Percentiles rank a stretch among this genome's conserved stretches.
Evolutionary conservation across 2,888 invertebrate genomes (phyloP).

Genomic region (Elegia similella): DNA sequence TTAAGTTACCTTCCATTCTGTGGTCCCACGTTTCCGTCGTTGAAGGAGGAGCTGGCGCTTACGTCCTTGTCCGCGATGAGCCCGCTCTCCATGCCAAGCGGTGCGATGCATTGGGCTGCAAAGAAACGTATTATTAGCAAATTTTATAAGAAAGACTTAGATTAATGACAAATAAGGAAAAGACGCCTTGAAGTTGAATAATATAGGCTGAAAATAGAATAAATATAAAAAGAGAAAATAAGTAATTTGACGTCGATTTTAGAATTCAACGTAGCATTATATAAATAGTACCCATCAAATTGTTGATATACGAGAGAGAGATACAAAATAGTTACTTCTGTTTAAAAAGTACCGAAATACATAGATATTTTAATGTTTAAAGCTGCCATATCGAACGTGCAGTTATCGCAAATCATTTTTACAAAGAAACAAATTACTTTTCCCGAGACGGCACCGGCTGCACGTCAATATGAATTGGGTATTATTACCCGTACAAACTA

Average conservation of each 20-base stretch:
- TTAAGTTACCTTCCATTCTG: slow-evolving; percentile 91
- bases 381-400: neutral
- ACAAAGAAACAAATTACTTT: neutral
- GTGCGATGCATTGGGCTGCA: slow-evolving; percentile 89
- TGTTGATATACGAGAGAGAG: too few relatives aligned
- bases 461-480: slow-evolving; percentile 8
- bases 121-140: neutral
- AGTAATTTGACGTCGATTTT: too few relatives aligned
- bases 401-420: neutral
- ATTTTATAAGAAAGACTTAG: too few relatives aligned
- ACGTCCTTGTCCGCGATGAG: slow-evolving; percentile 90
- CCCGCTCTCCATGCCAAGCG: slow-evolving; percentile 93
- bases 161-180: too few relatives aligned
- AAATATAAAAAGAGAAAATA: too few relatives aligned
- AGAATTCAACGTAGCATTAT: too few relatives aligned
- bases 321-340: neutral
- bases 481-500: slow-evolving; percentile 3
- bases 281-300: too few relatives aligned
- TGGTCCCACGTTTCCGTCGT: slow-evolving; percentile 92
- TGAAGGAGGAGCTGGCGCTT: slow-evolving; percentile 92
- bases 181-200: too few relatives aligned
- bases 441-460: slow-evolving; percentile 5
- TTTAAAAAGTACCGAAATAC: neutral
- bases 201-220: too few relatives aligned
- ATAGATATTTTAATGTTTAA: neutral